Evolutionary conservation across 2,797 vertebrate species (phyloP), one percentile per base, ranked within the genome.

Genomic region (Acipenser ruthenus): DNA sequence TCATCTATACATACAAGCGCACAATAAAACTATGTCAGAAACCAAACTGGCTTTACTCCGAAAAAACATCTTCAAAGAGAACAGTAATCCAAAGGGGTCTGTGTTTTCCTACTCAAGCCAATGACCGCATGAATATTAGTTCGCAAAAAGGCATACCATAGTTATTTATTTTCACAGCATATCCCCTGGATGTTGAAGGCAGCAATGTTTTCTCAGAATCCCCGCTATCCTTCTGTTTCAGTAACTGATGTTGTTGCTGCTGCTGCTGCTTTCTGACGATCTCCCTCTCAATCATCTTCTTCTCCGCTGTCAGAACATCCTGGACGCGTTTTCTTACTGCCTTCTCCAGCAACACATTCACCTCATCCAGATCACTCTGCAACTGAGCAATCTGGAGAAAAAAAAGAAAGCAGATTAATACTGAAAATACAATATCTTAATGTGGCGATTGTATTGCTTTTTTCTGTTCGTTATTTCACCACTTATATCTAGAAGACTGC

Each of bases 81-180:
- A 18, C 15, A 18, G 15, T 18, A 18, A 18, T 18, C 15, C 15
- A 18, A 18, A 18, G 15, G 15, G 15, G 15, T 18, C 15, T 18
- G 15, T 18, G 15, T 18, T 18, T 18, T 18, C 15, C 15, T 18
- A 18, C 15, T 18, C 15, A 18, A 18, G 15, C 15, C 15, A 18
- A 18, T 18, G 15, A 18, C 15, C 15, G 15, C 15, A 18, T 18
- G 15, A 18, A 18, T 18, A 18, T 59, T 51, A 11, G n/a, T 5
- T 15, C 15, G 59, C 15, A 4, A 6, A 58, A 11, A 56, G 2
- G 23, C 2, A 49, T 89, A 98, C 96, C 96, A 0, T 97, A 99
- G 76, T 93, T 99, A 65, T 88, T 96, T 74, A 99, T 97, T 82
- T 97, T 98, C 77, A 97, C 93, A 0, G 94, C 95, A 75, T 98